Conservation (phyloP, 2,797 vertebrate species). For the Brotogeris chrysoptera region DNA sequence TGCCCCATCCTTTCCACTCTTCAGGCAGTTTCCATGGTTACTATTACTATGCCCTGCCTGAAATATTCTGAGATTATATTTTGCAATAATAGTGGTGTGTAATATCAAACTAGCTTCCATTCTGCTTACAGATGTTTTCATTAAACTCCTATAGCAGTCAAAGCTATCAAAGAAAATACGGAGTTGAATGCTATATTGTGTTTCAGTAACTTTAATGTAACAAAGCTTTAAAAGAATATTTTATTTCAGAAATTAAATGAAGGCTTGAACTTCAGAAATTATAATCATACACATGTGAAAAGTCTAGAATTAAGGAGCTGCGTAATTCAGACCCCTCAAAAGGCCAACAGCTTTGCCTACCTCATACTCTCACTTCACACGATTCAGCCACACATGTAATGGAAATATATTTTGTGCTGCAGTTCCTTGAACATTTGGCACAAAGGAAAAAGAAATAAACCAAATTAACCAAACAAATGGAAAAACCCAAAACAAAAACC, state of each 20-base stretch:
- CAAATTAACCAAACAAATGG: not conserved
- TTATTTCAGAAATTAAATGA: not conserved
- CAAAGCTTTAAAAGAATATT: not conserved
- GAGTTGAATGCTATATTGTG: not conserved
- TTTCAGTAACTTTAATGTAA: not conserved
- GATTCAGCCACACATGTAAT: not conserved
- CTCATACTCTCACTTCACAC: not conserved
- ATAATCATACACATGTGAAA: not conserved
- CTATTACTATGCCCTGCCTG: not conserved
- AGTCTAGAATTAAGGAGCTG: not conserved
- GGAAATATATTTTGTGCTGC: not conserved
- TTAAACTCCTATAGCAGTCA: not conserved
- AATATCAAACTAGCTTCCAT: not conserved
- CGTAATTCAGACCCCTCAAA: not conserved
- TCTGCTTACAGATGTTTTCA: not conserved
- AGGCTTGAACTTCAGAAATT: not conserved
- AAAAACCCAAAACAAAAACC: not conserved
- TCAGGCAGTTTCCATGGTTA: not conserved
- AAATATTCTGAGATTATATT: not conserved
- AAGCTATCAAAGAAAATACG: not conserved
- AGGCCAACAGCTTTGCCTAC: not conserved
- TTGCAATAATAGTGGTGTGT: not conserved
- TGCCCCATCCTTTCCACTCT: not conserved
- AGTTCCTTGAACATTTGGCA: not conserved
- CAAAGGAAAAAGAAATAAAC: not conserved